These are phyloP conservation scores for Diabrotica undecimpunctata DNA, from an alignment of 1,140 invertebrate species.

Conservation along the genomic window DNA sequence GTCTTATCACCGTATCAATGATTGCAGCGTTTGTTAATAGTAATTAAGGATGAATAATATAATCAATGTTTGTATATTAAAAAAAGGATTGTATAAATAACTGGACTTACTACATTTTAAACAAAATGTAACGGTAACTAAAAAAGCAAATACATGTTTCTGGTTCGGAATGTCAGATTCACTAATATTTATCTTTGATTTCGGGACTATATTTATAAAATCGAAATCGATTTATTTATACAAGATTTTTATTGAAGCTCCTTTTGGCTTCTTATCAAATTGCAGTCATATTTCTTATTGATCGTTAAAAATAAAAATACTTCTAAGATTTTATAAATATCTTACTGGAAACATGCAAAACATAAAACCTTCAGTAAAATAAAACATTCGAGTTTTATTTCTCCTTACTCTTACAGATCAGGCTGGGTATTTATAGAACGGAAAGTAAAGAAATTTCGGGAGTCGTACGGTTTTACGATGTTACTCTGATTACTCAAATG, in stretches of 20 bases:
- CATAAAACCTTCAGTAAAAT: background rate
- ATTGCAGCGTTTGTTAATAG: no score
- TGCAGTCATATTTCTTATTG: background rate
- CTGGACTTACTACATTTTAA: no score
- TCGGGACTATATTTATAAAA: background rate
- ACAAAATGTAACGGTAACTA: background rate
- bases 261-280: background rate
- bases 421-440: no score
- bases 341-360: background rate
- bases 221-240: background rate
- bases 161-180: background rate
- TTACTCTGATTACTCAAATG: no score
- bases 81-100: no score
- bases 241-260: background rate
- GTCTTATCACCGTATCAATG: no score
- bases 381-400: background rate
- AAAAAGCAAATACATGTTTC: background rate
- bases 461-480: no score
- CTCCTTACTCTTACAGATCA: no score
- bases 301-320: slow-evolving; percentile 3
- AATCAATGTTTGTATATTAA: no score
- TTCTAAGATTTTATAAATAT: background rate
- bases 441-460: no score
- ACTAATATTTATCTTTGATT: background rate
- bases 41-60: no score